phyloP scores from a whole-genome alignment of 2,113 vertebrate species.

The Pipa parva region DNA sequence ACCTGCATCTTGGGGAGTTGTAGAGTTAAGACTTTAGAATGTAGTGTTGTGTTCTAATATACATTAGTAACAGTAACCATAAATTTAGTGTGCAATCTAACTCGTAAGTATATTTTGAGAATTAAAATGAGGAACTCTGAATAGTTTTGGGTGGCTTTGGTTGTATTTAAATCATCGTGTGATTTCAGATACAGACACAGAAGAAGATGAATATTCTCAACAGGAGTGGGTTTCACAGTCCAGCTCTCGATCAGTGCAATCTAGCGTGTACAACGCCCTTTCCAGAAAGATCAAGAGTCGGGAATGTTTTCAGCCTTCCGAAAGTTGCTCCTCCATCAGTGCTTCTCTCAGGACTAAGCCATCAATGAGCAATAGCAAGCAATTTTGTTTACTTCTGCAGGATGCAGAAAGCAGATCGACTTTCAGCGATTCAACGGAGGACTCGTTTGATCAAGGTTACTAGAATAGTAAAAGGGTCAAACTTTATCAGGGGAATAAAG shows the following conservation, averaged over 20 bases:
- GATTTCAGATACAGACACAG: slow-evolving; percentile 88
- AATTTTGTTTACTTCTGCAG: slow-evolving; percentile 85
- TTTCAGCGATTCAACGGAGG: slow-evolving; percentile 84
- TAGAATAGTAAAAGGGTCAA: slow-evolving; percentile 63
- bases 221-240: slow-evolving; percentile 79
- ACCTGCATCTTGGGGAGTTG: too few species aligned
- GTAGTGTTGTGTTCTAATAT: neutral
- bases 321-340: slow-evolving; percentile 47
- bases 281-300: slow-evolving; percentile 62
- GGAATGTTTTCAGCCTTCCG: slow-evolving; percentile 48
- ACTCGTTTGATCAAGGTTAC: slow-evolving; percentile 99
- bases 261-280: slow-evolving; percentile 59
- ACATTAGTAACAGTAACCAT: slow-evolving; percentile 28
- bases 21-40: too few species aligned
- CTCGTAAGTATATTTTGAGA: too few species aligned
- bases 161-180: slow-evolving; percentile 57
- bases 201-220: slow-evolving; percentile 79
- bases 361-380: slow-evolving; percentile 79
- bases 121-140: too few species aligned
- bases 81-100: too few species aligned
- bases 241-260: slow-evolving; percentile 53
- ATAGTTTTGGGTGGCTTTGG: too few species aligned
- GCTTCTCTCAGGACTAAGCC: slow-evolving; percentile 68
- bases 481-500: slow-evolving; percentile 14
- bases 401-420: slow-evolving; percentile 79